These are phyloP conservation scores for Sylvia atricapilla DNA, from an alignment of 2,113 vertebrate genomes.

Conservation along the genomic window DNA sequence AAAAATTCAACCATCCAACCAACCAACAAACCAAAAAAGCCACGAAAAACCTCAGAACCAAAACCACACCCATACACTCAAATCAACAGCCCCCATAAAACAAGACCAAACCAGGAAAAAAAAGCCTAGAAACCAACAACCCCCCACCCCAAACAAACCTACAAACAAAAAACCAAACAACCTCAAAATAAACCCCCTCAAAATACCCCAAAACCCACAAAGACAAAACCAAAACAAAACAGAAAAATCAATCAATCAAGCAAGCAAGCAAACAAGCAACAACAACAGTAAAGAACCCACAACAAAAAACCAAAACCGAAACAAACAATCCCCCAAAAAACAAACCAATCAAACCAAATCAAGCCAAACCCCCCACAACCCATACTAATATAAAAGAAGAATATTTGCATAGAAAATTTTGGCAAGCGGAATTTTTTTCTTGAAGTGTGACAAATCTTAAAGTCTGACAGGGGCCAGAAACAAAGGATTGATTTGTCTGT, in stretches of 20 bases:
- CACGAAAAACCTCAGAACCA: no score
- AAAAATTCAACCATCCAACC: not conserved
- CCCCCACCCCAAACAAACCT: not conserved
- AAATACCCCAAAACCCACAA: no score
- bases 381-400: not conserved
- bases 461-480: not conserved
- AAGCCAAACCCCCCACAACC: not conserved
- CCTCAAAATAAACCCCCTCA: not conserved
- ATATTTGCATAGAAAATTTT: not conserved
- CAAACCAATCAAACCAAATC: not conserved
- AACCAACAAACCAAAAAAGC: fast-evolving
- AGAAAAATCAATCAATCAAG: not conserved
- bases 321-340: not conserved
- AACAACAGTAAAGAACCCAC: not conserved
- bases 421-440: not conserved
- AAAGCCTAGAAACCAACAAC: no score
- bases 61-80: no score
- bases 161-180: not conserved
- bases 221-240: not conserved
- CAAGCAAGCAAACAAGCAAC: no score
- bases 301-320: not conserved
- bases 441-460: not conserved
- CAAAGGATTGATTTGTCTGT: not conserved
- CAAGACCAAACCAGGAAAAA: not conserved
- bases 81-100: not conserved